These are phyloP conservation scores for Bombylius discolor DNA, from an alignment of 2,888 invertebrate genomes.

Conservation along the genomic window DNA sequence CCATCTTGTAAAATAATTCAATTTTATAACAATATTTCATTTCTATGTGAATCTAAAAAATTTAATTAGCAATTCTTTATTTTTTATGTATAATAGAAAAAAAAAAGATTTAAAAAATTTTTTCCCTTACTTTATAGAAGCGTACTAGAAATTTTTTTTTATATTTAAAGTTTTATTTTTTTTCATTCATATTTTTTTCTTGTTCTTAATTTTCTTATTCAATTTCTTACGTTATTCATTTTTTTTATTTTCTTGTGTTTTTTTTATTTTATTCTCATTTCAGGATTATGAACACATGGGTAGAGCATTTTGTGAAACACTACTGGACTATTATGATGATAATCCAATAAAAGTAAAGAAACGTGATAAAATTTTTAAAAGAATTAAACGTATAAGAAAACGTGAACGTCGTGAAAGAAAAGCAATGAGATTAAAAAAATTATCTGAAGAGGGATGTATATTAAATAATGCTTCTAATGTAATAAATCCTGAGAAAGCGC, in stretches of 20 bases:
- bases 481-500: neutral
- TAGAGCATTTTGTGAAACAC: conserved; percentile 80
- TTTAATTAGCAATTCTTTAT: too few species aligned
- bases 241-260: conserved; percentile 1
- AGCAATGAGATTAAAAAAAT: conserved; percentile 36
- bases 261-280: conserved; percentile 7
- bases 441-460: conserved; percentile 28
- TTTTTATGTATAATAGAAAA: too few species aligned
- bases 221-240: neutral
- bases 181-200: too few species aligned
- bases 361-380: conserved; percentile 30
- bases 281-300: conserved; percentile 72
- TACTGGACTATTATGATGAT: conserved; percentile 81
- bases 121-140: too few species aligned
- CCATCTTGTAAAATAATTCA: too few species aligned
- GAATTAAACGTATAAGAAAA: conserved; percentile 35
- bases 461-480: neutral
- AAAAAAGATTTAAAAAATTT: too few species aligned
- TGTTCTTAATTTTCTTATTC: neutral
- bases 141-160: too few species aligned
- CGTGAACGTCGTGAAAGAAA: conserved; percentile 35
- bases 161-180: too few species aligned
- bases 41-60: too few species aligned
- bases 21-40: too few species aligned
- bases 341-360: conserved; percentile 62